phyloP scores from a whole-genome alignment of 2,888 invertebrate species.

The Mesorhabditis spiculigera region DNA sequence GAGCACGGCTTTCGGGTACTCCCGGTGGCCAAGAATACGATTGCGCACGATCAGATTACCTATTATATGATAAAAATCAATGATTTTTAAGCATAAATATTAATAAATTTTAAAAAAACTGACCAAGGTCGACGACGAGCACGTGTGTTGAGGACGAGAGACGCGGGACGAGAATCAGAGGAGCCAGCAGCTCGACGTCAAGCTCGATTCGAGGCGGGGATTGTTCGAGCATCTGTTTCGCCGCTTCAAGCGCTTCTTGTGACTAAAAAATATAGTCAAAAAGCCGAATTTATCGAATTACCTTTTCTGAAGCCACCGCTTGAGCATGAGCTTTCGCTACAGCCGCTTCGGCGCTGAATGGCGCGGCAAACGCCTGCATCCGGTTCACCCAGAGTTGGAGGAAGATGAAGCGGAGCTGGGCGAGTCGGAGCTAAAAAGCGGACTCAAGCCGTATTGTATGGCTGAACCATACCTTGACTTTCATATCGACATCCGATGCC shows the following conservation, averaged over 20 bases:
- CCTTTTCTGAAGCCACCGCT: slow-evolving; percentile 15
- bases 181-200: slow-evolving; percentile 63
- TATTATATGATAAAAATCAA: too few relatives aligned
- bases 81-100: background rate
- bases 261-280: slow-evolving; percentile 2
- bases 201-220: slow-evolving; percentile 64
- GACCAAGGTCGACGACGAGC: slow-evolving; percentile 75
- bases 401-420: slow-evolving; percentile 81
- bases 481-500: slow-evolving; percentile 70
- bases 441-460: background rate
- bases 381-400: slow-evolving; percentile 83
- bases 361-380: slow-evolving; percentile 61
- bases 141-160: slow-evolving; percentile 77
- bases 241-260: slow-evolving; percentile 83
- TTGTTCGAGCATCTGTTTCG: slow-evolving; percentile 69
- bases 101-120: slow-evolving; percentile 57
- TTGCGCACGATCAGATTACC: slow-evolving; percentile 39
- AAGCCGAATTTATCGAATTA: background rate
- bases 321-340: slow-evolving; percentile 34
- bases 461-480: slow-evolving; percentile 65
- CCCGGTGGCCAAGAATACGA: slow-evolving; percentile 33
- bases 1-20: slow-evolving; percentile 68
- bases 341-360: slow-evolving; percentile 38
- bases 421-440: slow-evolving; percentile 68
- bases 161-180: slow-evolving; percentile 83